phyloP scores from a whole-genome alignment of 2,888 invertebrate genomes.

The Ferrisia virgata region DNA sequence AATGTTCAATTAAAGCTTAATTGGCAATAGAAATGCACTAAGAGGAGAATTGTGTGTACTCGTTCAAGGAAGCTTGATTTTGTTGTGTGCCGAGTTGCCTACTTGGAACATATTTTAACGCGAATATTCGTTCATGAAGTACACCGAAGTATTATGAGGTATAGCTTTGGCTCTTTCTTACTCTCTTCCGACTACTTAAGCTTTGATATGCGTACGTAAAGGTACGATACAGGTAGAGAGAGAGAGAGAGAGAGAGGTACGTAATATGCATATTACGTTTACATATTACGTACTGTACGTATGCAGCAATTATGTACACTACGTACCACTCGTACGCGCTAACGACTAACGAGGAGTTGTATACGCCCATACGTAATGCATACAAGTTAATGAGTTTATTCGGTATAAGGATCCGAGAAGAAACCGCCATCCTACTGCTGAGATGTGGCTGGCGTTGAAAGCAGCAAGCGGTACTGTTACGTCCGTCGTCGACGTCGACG shows the following conservation, averaged over 20 bases:
- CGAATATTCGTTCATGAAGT: background rate
- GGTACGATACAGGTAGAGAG: too few relatives aligned
- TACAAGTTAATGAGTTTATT: constrained; percentile 7
- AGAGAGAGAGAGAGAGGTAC: too few relatives aligned
- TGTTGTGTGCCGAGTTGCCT: background rate
- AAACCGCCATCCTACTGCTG: background rate
- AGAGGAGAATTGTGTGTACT: constrained; percentile 10
- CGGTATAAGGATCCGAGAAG: background rate
- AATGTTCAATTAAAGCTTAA: constrained; percentile 7
- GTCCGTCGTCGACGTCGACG: too few relatives aligned
- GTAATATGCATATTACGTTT: too few relatives aligned
- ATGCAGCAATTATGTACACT: too few relatives aligned
- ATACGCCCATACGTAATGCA: background rate
- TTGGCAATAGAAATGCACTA: constrained; percentile 6
- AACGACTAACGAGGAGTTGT: too few relatives aligned
- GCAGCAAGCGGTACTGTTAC: too few relatives aligned
- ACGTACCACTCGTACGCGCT: background rate
- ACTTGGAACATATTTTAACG: too few relatives aligned
- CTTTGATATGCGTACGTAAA: background rate
- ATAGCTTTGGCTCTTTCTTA: too few relatives aligned
- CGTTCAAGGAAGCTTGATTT: background rate
- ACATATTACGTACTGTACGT: too few relatives aligned
- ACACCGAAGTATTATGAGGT: background rate
- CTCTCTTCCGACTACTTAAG: background rate
- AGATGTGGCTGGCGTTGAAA: too few relatives aligned